Percentiles rank a stretch among this genome's conserved stretches.
phyloP scores from a whole-genome alignment of 2,888 invertebrate species.

The Sphecodes monilicornis region DNA sequence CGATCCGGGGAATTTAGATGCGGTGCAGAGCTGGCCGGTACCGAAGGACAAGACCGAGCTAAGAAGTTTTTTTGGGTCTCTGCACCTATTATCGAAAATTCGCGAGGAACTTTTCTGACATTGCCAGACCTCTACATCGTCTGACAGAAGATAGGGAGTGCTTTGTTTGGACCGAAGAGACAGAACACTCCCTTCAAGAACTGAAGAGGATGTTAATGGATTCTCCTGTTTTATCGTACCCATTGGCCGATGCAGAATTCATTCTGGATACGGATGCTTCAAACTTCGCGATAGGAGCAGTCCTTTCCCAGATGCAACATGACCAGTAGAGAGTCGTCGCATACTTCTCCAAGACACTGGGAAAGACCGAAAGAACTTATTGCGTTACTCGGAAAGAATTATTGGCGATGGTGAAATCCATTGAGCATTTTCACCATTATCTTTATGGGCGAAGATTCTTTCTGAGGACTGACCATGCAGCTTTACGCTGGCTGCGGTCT shows the following conservation, averaged over 20 bases:
- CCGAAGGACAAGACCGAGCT: background rate
- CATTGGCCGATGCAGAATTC: too few relatives aligned
- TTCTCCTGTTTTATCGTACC: too few relatives aligned
- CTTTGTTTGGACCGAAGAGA: background rate
- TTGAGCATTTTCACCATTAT: slow-evolving; percentile 27
- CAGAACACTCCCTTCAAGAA: background rate
- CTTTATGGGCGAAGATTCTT: slow-evolving; percentile 6
- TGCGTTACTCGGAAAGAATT: background rate
- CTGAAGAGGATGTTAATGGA: background rate
- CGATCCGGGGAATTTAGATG: background rate
- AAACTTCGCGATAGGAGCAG: too few relatives aligned
- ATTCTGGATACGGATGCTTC: too few relatives aligned
- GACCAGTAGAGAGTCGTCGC: background rate
- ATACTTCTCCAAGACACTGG: background rate
- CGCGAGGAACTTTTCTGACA: background rate
- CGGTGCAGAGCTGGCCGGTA: background rate
- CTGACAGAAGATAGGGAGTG: background rate
- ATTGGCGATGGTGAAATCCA: background rate
- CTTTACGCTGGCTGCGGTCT: background rate
- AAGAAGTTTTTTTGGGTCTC: background rate
- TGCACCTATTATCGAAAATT: slow-evolving; percentile 17
- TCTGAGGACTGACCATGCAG: background rate
- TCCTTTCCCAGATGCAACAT: too few relatives aligned
- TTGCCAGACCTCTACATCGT: background rate
- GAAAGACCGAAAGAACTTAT: background rate